Base-by-base conservation (phyloP, 2,888 invertebrate species). In the Coenonympha arcania region DNA sequence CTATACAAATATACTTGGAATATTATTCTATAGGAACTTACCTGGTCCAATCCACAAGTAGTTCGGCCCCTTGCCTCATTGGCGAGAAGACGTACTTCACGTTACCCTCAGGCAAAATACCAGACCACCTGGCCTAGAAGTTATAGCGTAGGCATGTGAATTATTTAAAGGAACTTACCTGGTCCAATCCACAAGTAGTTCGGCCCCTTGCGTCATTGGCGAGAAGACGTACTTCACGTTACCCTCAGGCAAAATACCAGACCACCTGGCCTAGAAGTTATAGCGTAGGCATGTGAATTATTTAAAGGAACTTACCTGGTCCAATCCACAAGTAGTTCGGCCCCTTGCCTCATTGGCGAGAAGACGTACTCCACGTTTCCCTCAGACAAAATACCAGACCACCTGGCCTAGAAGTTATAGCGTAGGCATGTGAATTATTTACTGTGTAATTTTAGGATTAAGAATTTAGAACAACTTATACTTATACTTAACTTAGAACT, bases 1-100 rank as follows among this genome's bases (percentile, higher is more conserved):
- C 19, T 9, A 43, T 4, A 43, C 43, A 33, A 43, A 33, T 43
- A 43, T 13, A 33, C 33, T 36, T 11, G 11, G 36, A 36, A 36
- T 19, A 20, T 33, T 33, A 6, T 36, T 36, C 11, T 39, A 39
- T 39, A 37, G 22, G 4, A n/a, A n/a, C n/a, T n/a, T 37, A 22
- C 24, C 22, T 22, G 24, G 2, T 24, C 9, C 24, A 43, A 15
- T n/a, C n/a, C n/a, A n/a, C 15, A 20, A 33, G 26, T n/a, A 16
- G 20, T 1, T 4, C 6, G 11, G 18, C 3, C 19, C 11, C 11
- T 41, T 13, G 1, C 0, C 6, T 15, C 8, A 33, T 4, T 3
- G 6, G 26, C 18, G 8, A 30, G 11, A 41, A 6, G 8, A 15
- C 9, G 8, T 33, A 31, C 4, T 15, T 2, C 8, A 13, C 9